These are phyloP conservation scores for Lymantria dispar DNA, from an alignment of 2,888 invertebrate species.

Conservation along the genomic window DNA sequence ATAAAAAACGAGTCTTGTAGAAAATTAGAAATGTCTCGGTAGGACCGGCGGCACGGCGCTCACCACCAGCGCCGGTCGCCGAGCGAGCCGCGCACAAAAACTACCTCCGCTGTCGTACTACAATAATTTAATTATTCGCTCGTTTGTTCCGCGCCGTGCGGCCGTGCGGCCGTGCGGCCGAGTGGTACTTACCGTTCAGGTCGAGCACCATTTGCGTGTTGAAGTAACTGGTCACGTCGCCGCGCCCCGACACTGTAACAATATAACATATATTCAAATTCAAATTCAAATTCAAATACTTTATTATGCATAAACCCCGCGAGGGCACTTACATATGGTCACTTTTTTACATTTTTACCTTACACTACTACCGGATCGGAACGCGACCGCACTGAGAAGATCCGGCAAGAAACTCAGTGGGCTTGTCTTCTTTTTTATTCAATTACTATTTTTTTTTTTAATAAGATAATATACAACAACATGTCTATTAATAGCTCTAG, in stretches of 20 bases:
- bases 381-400: too few species aligned
- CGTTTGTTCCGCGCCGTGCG: constrained; percentile 55
- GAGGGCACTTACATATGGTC: too few species aligned
- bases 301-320: too few species aligned
- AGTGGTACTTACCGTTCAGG: constrained; percentile 67
- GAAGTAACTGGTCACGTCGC: constrained; percentile 76
- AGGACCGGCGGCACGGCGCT: constrained; percentile 54
- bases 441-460: too few species aligned
- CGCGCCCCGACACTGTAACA: constrained; percentile 77
- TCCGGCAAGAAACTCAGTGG: too few species aligned
- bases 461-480: too few species aligned
- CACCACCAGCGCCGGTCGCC: constrained; percentile 5
- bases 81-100: constrained; percentile 42
- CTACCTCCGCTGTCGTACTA: constrained; percentile 55
- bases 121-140: constrained; percentile 72
- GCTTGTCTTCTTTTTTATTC: too few species aligned
- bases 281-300: not conserved
- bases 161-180: constrained; percentile 11
- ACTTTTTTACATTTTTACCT: too few species aligned
- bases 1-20: constrained; percentile 67
- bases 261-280: constrained; percentile 19
- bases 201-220: constrained; percentile 79
- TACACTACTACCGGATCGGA: too few species aligned
- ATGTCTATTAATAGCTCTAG: too few species aligned
- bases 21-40: constrained; percentile 76